Conservation (phyloP, 2,888 invertebrate genomes). For the Drosophila anomalata region DNA sequence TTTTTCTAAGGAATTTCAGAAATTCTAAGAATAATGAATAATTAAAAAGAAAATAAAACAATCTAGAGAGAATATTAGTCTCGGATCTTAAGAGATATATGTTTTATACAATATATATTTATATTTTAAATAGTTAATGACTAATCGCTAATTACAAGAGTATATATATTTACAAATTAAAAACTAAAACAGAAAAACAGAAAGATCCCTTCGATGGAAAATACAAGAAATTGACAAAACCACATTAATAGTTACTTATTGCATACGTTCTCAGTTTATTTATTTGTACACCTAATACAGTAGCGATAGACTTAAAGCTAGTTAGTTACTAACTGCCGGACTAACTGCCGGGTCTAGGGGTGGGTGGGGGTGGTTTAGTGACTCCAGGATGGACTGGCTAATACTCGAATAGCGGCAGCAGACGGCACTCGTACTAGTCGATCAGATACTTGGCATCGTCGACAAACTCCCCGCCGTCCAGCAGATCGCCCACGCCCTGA, state of each 20-base stretch:
- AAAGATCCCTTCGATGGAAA: neutral
- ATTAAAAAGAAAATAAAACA: neutral
- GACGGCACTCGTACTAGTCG: conserved; percentile 25
- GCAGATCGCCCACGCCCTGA: conserved; percentile 49
- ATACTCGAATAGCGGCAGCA: neutral
- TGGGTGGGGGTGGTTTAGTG: neutral
- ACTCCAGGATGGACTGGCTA: neutral
- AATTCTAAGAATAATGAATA: neutral
- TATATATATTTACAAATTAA: conserved; percentile 1
- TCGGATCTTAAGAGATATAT: neutral
- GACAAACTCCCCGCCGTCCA: conserved; percentile 56
- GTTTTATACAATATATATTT: neutral
- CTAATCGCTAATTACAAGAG: conserved; percentile 1
- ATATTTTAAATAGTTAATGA: conserved; percentile 1
- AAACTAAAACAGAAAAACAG: neutral
- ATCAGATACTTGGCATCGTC: conserved; percentile 61
- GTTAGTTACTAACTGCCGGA: neutral
- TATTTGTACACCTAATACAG: conserved; percentile 47
- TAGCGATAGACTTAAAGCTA: neutral
- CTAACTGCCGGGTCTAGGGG: conserved; percentile 11
- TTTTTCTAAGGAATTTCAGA: neutral
- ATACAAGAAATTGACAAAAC: neutral
- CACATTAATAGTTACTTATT: neutral
- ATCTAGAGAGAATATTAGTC: neutral
- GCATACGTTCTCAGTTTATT: conserved; percentile 44